A percentile compares a stretch with the other conserved stretches of the same genome.
Evolutionary conservation across 2,888 invertebrate genomes (phyloP).

Genomic region (Ctena decussata): DNA sequence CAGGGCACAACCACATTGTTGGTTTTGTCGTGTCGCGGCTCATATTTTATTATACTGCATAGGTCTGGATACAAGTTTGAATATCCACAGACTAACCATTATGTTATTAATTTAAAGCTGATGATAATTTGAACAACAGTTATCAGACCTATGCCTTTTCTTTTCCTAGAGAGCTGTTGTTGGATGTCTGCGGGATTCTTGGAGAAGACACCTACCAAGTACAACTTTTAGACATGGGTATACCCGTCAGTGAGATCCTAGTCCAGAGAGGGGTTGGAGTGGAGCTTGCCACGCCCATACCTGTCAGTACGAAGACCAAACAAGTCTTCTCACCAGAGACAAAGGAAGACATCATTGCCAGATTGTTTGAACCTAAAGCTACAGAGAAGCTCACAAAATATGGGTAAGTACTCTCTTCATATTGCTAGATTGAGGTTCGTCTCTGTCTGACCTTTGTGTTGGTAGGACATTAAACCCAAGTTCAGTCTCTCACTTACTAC

Average conservation of each 20-base stretch:
- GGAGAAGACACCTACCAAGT: slow-evolving; percentile 67
- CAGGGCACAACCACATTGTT: too few relatives aligned
- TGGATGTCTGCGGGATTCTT: slow-evolving; percentile 68
- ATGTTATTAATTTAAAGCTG: too few relatives aligned
- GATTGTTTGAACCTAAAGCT: slow-evolving; percentile 52
- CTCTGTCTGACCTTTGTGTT: too few relatives aligned
- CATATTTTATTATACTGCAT: too few relatives aligned
- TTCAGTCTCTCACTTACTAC: too few relatives aligned
- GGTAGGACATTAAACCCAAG: too few relatives aligned
- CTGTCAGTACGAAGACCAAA: slow-evolving; percentile 66
- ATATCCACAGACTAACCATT: too few relatives aligned
- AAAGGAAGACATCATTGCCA: slow-evolving; percentile 37
- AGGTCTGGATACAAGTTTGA: too few relatives aligned
- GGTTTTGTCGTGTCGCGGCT: too few relatives aligned
- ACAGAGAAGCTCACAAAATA: slow-evolving; percentile 36
- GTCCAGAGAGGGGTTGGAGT: slow-evolving; percentile 66
- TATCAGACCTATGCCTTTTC: too few relatives aligned
- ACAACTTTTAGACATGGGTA: slow-evolving; percentile 77
- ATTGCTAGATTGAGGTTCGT: too few relatives aligned
- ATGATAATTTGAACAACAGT: too few relatives aligned
- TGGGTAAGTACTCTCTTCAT: slow-evolving; percentile 62
- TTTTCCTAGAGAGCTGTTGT: slow-evolving; percentile 31
- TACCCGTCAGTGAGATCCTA: slow-evolving; percentile 72
- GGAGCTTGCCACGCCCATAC: slow-evolving; percentile 63
- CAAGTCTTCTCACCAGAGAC: slow-evolving; percentile 67